Evolutionary conservation across 2,888 invertebrate species (phyloP).

Genomic region (Junonia oenone): DNA sequence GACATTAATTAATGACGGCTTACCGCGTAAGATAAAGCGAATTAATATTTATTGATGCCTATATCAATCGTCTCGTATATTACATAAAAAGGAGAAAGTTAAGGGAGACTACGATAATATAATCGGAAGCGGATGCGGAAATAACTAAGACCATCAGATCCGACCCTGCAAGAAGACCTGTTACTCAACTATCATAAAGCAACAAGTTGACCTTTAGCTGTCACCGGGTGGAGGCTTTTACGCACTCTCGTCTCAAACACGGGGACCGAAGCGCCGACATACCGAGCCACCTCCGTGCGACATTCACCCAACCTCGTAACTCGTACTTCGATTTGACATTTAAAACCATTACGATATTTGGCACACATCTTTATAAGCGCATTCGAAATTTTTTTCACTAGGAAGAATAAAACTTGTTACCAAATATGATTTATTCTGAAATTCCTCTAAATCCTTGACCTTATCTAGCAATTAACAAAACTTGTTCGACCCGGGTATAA

Average conservation of each 20-base stretch:
- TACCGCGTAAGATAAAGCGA: background rate
- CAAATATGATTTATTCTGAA: slow-evolving; percentile 8
- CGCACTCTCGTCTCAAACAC: slow-evolving; percentile 27
- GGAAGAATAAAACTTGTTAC: slow-evolving; percentile 19
- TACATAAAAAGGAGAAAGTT: slow-evolving; percentile 62
- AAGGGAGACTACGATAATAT: slow-evolving; percentile 41
- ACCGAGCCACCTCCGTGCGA: slow-evolving; percentile 28
- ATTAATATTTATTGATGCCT: slow-evolving; percentile 2
- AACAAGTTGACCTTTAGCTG: slow-evolving; percentile 57
- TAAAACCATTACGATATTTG: slow-evolving; percentile 44
- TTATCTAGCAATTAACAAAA: slow-evolving; percentile 1
- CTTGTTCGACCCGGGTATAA: background rate
- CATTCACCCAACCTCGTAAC: slow-evolving; percentile 30
- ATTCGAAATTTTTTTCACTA: slow-evolving; percentile 16
- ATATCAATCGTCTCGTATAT: slow-evolving; percentile 29
- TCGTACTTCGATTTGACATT: slow-evolving; percentile 45
- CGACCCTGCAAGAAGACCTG: slow-evolving; percentile 61
- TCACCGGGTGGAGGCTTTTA: slow-evolving; percentile 29
- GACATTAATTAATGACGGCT: slow-evolving; percentile 9
- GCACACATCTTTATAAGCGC: slow-evolving; percentile 27
- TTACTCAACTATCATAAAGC: slow-evolving; percentile 61
- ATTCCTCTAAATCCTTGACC: slow-evolving; percentile 17
- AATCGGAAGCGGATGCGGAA: slow-evolving; percentile 73
- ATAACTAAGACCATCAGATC: slow-evolving; percentile 45
- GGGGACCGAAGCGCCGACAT: slow-evolving; percentile 20